Conservation (phyloP, 2,797 vertebrate genomes). For the Coendou prehensilis region DNA sequence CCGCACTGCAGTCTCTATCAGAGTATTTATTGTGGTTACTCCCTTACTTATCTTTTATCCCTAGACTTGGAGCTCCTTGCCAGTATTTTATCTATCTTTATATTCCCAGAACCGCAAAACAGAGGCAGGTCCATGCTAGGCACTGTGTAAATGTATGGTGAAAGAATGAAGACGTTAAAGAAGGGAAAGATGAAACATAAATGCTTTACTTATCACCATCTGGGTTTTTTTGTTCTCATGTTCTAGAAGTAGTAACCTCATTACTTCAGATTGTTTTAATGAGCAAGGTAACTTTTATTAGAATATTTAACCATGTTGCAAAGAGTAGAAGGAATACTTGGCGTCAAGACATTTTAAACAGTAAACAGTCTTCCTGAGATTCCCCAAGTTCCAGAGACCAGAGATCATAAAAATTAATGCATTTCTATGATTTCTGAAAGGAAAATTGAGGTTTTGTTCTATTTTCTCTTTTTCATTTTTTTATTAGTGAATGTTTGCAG, state of each 20-base stretch:
- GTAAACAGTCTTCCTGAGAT: slow-evolving; percentile 14
- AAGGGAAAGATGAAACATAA: not conserved
- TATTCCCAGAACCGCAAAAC: not conserved
- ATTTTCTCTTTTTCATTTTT: not conserved
- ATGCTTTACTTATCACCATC: not conserved
- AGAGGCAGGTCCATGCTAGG: not conserved
- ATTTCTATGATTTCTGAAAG: slow-evolving; percentile 14
- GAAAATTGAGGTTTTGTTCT: not conserved
- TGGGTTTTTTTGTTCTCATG: not conserved
- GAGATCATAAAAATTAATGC: slow-evolving; percentile 4
- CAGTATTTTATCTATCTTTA: not conserved
- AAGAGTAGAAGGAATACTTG: not conserved
- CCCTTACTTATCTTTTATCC: not conserved
- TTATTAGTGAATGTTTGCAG: not conserved
- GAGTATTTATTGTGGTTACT: not conserved
- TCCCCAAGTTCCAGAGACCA: not conserved
- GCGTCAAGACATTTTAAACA: slow-evolving; percentile 23
- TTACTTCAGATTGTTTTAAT: slow-evolving; percentile 37
- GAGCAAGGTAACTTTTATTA: slow-evolving; percentile 27
- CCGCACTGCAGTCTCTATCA: not conserved
- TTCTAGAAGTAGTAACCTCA: not conserved
- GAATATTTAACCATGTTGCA: slow-evolving; percentile 24
- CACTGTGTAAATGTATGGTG: not conserved
- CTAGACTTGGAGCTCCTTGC: slow-evolving; percentile 9
- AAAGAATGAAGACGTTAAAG: slow-evolving; percentile 39